phyloP scores from a whole-genome alignment of 2,797 vertebrate species.

The Alca torda region DNA sequence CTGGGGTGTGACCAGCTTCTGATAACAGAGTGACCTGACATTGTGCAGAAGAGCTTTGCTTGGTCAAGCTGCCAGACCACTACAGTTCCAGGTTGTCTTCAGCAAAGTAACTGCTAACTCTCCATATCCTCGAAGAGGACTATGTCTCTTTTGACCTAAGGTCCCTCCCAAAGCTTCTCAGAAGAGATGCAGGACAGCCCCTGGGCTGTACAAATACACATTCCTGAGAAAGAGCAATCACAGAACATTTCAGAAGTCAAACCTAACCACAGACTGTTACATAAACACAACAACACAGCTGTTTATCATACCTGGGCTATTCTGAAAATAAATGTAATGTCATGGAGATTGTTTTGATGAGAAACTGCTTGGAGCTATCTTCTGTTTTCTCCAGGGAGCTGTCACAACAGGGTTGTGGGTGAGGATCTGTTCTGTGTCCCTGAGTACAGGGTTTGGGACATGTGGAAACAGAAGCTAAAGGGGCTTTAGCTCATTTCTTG shows the following conservation, averaged over 20 bases:
- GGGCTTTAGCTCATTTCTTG: background rate
- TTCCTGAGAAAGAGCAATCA: background rate
- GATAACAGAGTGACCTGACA: background rate
- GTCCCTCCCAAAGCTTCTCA: background rate
- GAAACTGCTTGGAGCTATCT: background rate
- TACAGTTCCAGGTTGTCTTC: background rate
- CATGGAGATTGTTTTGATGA: background rate
- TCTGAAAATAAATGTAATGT: background rate
- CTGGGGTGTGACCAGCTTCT: background rate
- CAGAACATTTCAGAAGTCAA: background rate
- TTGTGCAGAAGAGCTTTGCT: background rate
- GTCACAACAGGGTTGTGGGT: background rate
- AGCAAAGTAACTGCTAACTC: background rate
- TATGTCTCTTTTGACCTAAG: background rate
- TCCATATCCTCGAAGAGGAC: background rate
- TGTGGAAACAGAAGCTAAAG: background rate
- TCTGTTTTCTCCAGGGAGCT: background rate
- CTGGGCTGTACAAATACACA: background rate
- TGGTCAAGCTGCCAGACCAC: background rate
- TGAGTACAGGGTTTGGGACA: background rate
- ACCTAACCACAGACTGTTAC: background rate
- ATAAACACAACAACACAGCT: background rate
- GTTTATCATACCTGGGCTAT: background rate
- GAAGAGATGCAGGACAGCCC: background rate
- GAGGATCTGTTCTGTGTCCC: background rate